Conservation (phyloP, 2,888 invertebrate genomes). For the Mellilla xanthometata region DNA sequence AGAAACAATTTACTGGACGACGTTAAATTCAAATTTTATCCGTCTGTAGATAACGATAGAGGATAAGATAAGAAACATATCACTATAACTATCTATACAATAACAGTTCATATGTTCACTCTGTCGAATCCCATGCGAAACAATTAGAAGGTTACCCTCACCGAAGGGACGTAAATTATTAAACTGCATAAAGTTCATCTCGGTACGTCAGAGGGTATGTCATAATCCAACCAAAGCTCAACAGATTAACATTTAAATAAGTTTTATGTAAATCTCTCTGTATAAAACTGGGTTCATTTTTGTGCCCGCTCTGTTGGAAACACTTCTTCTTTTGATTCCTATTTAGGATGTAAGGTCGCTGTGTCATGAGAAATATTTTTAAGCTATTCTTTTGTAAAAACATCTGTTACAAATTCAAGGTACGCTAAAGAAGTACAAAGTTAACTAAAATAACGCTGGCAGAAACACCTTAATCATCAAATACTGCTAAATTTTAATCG, state of each 20-base stretch:
- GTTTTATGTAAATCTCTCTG: constrained; percentile 74
- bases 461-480: too few species aligned
- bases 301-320: constrained; percentile 51
- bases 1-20: too few species aligned
- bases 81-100: too few species aligned
- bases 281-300: constrained; percentile 59
- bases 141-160: constrained; percentile 27
- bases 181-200: constrained; percentile 46
- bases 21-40: too few species aligned
- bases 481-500: too few species aligned
- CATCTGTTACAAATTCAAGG: too few species aligned
- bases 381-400: too few species aligned
- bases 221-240: constrained; percentile 61
- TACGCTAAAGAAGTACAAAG: too few species aligned
- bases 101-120: neutral
- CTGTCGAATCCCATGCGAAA: constrained; percentile 6
- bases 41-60: too few species aligned
- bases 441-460: too few species aligned
- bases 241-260: constrained; percentile 80
- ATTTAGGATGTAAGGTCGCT: constrained; percentile 20
- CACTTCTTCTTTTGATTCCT: constrained; percentile 40
- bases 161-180: constrained; percentile 25
- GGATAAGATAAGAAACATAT: too few species aligned
- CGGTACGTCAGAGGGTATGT: constrained; percentile 61
- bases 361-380: too few species aligned